A percentile compares a stretch with the other conserved stretches of the same genome.
Conservation (phyloP, 1,140 invertebrate species). For the Magallana ariakensis region DNA sequence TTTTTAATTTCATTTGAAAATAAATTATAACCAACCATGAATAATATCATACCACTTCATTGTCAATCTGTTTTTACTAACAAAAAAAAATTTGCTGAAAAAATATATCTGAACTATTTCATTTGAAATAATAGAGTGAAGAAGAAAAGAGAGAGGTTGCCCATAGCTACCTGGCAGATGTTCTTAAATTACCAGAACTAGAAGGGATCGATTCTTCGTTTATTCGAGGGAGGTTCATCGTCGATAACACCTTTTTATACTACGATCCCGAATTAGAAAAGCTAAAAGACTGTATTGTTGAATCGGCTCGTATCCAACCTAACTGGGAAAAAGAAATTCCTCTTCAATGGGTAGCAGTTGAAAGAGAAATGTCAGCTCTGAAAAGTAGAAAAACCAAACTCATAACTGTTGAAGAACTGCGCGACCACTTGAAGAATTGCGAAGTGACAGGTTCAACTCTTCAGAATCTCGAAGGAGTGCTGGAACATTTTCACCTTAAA, state of each 20-base stretch:
- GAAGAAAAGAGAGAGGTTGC: conserved; percentile 9
- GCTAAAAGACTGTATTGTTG: not conserved
- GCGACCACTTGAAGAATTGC: not conserved
- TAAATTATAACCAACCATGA: too few species aligned
- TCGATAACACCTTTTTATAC: not conserved
- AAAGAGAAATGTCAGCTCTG: not conserved
- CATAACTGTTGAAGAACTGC: not conserved
- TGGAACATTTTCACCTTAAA: conserved; percentile 22
- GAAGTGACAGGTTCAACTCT: not conserved
- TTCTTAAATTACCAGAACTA: conserved; percentile 14
- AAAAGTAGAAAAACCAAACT: conserved; percentile 3
- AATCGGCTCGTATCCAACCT: not conserved
- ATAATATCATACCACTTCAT: too few species aligned
- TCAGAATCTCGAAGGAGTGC: not conserved
- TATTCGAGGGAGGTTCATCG: conserved; percentile 28
- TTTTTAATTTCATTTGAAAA: too few species aligned
- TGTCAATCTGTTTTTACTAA: too few species aligned
- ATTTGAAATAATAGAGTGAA: not conserved
- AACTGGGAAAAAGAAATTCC: conserved; percentile 34
- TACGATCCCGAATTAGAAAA: conserved; percentile 37
- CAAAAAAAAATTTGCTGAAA: too few species aligned
- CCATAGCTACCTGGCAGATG: not conserved
- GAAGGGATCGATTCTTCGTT: not conserved
- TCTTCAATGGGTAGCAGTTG: conserved; percentile 27
- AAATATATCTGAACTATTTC: not conserved